Base-by-base conservation (phyloP, 2,113 vertebrate genomes). In the Natator depressus region DNA sequence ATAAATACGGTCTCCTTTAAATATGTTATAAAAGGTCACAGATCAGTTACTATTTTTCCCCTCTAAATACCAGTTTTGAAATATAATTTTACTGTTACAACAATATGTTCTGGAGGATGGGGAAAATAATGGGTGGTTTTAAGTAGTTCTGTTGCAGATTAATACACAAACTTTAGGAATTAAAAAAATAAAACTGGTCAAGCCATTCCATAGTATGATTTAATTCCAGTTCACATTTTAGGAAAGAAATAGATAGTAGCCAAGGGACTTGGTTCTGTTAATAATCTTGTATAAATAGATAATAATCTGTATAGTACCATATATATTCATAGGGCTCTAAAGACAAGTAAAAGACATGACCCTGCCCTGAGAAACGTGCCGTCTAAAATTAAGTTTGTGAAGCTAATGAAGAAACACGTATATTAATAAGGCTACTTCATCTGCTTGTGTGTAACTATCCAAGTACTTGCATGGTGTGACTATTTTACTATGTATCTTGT, bases 1-100 rank as follows among this genome's bases (percentile, higher is more conserved):
- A 72, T 89, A 88, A 93, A 94, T 76, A 76, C 80, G 17, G 87
- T 65, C 29, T 62, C 57, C 83, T 94, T 96, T 46, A 72, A 86
- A 80, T 84, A 72, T 91, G 94, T 89, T 72, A 75, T 89, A 84
- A 69, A 95, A 96, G 95, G 90, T 96, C 93, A 89, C 42, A 83
- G 55, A 62, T 76, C 8, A 79, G 47, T 84, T 76, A 27, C 65
- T 91, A 62, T 82, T 49, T 16, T 13, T 19, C 29, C 13, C 25
- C 93, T 89, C 88, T 90, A n/a, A 94, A n/a, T 47, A 20, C 24
- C 47, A 88, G 4, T 27, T 84, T 93, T 79, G 31, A 85, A 90
- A 53, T 90, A 13, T 20, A 5, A 54, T 88, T 93, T 78, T 25
- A 46, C 50, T 2, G 53, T 2, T 82, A 38, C 29, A 54, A 62